phyloP scores from a whole-genome alignment of 2,888 invertebrate species.

The Acronicta aceris region DNA sequence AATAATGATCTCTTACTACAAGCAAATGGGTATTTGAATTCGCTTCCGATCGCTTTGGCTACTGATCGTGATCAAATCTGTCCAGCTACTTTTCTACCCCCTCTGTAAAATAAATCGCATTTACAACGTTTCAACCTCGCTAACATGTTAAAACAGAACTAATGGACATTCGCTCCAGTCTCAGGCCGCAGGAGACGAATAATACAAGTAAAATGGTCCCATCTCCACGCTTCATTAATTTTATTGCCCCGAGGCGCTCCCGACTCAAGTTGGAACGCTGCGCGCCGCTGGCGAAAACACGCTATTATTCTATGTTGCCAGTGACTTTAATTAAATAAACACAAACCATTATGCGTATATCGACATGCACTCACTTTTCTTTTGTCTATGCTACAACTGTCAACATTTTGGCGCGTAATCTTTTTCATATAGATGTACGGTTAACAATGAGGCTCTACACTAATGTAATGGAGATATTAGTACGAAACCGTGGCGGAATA shows the following conservation, averaged over 20 bases:
- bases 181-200: slow-evolving; percentile 89
- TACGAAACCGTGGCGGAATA: slow-evolving; percentile 86
- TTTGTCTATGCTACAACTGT: slow-evolving; percentile 86
- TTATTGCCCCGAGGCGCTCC: slow-evolving; percentile 88
- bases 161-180: slow-evolving; percentile 89
- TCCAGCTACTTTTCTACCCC: slow-evolving; percentile 86
- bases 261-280: slow-evolving; percentile 76
- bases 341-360: slow-evolving; percentile 83
- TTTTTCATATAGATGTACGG: slow-evolving; percentile 72
- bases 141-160: slow-evolving; percentile 90
- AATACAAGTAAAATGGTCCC: slow-evolving; percentile 90
- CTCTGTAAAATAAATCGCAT: slow-evolving; percentile 88
- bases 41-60: slow-evolving; percentile 75
- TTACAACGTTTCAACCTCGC: slow-evolving; percentile 89
- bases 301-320: slow-evolving; percentile 85
- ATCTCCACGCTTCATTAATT: slow-evolving; percentile 89
- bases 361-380: slow-evolving; percentile 78
- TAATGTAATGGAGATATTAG: slow-evolving; percentile 88
- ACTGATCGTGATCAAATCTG: slow-evolving; percentile 83
- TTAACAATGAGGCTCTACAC: slow-evolving; percentile 77
- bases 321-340: slow-evolving; percentile 88
- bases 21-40: slow-evolving; percentile 67
- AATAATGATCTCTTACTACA: slow-evolving; percentile 44
- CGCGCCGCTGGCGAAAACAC: slow-evolving; percentile 82
- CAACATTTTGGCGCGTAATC: slow-evolving; percentile 84